Conservation (phyloP, 1,140 invertebrate genomes). For the Archivesica marissinica region DNA sequence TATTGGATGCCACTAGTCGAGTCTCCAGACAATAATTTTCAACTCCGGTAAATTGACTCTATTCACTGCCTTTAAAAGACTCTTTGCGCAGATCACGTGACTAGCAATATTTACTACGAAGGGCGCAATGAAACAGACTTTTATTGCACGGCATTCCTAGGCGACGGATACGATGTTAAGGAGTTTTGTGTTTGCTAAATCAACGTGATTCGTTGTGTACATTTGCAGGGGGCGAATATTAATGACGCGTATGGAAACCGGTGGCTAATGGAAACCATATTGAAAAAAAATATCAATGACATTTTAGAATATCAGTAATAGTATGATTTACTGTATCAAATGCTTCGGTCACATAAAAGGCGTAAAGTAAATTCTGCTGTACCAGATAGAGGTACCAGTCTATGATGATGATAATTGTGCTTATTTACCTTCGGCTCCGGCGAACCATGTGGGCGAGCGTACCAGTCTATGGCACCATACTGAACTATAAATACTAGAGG, state of each 20-base stretch:
- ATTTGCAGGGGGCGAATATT: conserved; percentile 12
- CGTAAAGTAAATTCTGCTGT: neutral
- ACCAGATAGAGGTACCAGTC: too few species aligned
- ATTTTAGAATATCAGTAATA: conserved; percentile 9
- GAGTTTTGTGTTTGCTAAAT: conserved; percentile 1
- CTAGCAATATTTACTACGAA: conserved; percentile 13
- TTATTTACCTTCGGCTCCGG: too few species aligned
- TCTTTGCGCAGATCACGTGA: conserved; percentile 6
- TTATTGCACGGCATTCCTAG: neutral
- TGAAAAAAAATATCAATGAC: conserved; percentile 5
- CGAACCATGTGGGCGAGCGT: too few species aligned
- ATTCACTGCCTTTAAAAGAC: conserved; percentile 23
- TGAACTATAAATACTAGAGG: too few species aligned
- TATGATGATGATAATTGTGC: too few species aligned
- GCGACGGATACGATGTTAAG: conserved; percentile 24
- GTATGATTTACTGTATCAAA: neutral
- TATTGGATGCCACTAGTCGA: conserved; percentile 6
- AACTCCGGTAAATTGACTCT: conserved; percentile 29
- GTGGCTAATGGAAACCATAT: neutral
- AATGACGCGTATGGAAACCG: neutral
- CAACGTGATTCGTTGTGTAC: conserved; percentile 16
- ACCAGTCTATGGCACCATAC: too few species aligned
- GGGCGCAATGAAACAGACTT: conserved; percentile 1
- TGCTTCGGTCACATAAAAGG: neutral
- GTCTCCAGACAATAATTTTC: conserved; percentile 12